Percentiles rank a stretch among this genome's conserved stretches.
Conservation (phyloP, 2,113 vertebrate genomes). For the Lampris megalopsis region DNA sequence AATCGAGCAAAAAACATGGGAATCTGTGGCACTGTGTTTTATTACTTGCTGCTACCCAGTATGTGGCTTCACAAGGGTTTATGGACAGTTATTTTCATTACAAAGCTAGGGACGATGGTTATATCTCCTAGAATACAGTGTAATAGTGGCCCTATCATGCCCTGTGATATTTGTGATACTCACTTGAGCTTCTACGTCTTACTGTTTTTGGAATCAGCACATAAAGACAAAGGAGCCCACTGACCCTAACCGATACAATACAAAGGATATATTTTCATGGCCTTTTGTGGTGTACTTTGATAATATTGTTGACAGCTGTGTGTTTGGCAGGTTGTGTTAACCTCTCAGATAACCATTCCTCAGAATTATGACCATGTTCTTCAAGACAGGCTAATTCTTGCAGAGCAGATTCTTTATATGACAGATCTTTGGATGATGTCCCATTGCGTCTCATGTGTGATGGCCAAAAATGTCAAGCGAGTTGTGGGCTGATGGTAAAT, state of each 20-base stretch:
- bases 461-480: too few species aligned
- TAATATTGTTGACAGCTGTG: slow-evolving; percentile 8
- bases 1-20: neutral
- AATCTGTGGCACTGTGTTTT: neutral
- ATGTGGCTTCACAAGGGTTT: neutral
- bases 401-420: too few species aligned
- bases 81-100: neutral
- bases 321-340: neutral
- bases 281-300: neutral
- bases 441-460: too few species aligned
- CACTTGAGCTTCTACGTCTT: neutral
- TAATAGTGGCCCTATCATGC: too few species aligned
- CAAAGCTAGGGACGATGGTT: neutral
- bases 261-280: neutral
- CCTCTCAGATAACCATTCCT: neutral
- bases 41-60: neutral
- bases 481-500: too few species aligned
- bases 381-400: neutral
- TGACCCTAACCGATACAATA: neutral
- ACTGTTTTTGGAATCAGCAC: neutral
- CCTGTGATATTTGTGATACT: neutral
- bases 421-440: too few species aligned
- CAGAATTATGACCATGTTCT: neutral
- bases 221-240: slow-evolving; percentile 10
- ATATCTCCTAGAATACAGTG: neutral